Evolutionary conservation across 2,113 vertebrate genomes (phyloP).

Genomic region (Paramormyrops kingsleyae): DNA sequence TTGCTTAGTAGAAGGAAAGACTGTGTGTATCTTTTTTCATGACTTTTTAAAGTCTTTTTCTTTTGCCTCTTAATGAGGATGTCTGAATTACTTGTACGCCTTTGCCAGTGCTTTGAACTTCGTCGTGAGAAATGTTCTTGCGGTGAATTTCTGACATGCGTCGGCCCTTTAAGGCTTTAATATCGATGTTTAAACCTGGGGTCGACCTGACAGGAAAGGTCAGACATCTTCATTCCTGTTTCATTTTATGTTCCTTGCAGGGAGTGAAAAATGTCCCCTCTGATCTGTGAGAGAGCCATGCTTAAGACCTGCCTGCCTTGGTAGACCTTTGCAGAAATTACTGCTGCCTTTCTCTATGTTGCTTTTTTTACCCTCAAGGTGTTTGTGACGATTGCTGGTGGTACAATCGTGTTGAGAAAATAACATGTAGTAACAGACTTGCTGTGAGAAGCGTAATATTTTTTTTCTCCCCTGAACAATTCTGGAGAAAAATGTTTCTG

Average conservation of each 20-base stretch:
- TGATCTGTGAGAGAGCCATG: background rate
- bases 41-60: background rate
- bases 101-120: background rate
- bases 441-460: slow-evolving; percentile 13
- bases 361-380: background rate
- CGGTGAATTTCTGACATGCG: background rate
- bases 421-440: slow-evolving; percentile 12
- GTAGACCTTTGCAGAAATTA: background rate
- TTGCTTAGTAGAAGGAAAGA: background rate
- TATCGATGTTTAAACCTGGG: background rate
- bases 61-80: background rate
- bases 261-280: background rate
- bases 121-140: background rate
- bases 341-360: background rate
- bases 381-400: slow-evolving; percentile 20
- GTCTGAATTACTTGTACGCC: background rate
- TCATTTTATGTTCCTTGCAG: slow-evolving; percentile 1
- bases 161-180: slow-evolving; percentile 6
- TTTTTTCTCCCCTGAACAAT: background rate
- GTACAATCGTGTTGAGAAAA: slow-evolving; percentile 16
- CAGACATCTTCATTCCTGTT: background rate
- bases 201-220: background rate
- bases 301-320: background rate
- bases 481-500: background rate
- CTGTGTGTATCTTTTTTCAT: background rate